Base-by-base conservation (phyloP, 2,113 vertebrate species). In the Aphyosemion australe region DNA sequence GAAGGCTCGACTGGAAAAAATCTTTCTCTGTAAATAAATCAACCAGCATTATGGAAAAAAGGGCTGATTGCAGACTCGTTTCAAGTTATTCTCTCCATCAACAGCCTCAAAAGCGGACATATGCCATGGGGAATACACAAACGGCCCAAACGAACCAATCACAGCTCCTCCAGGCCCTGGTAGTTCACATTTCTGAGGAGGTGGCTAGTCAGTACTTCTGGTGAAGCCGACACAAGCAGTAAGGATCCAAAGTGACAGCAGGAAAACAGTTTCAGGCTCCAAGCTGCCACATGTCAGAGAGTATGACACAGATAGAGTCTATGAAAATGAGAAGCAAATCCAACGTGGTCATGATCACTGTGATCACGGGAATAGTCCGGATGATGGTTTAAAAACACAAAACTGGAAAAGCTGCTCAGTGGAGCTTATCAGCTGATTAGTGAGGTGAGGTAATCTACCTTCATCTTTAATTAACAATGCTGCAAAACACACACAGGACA, bases 261-360 rank as follows among this genome's bases (percentile, higher is more conserved):
- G 41, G 19, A 32, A 20, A 42, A 26, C 1, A 6, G 45, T 34
- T 60, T 50, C 42, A n/a, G 45, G 47, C 32, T 60, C 43, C 42
- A 12, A 31, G 32, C 39, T 37, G 41, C 47, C 20, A 51, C 63
- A 52, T 5, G 14, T 1, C 20, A 61, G n/a, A 43, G 63, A 64
- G 46, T n/a, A 14, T 67, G 53, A 39, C 11, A 65, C 62, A 70
- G 72, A 71, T 51, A 72, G 55, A 69, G 15, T 26, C 64, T 18
- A 67, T 41, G 51, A 64, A 70, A 42, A 66, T 26, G 6, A 78
- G 50, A 73, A 47, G 54, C 61, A 66, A 61, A 78, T 60, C 34
- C 47, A n/a, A 12, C 19, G 46, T 31, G 19, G 60, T 57, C 37
- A 49, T 58, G 32, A 45, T 45, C 9, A n/a, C 51, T 49, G 34